phyloP scores from a whole-genome alignment of 2,113 vertebrate species.

The Erpornis zantholeuca region DNA sequence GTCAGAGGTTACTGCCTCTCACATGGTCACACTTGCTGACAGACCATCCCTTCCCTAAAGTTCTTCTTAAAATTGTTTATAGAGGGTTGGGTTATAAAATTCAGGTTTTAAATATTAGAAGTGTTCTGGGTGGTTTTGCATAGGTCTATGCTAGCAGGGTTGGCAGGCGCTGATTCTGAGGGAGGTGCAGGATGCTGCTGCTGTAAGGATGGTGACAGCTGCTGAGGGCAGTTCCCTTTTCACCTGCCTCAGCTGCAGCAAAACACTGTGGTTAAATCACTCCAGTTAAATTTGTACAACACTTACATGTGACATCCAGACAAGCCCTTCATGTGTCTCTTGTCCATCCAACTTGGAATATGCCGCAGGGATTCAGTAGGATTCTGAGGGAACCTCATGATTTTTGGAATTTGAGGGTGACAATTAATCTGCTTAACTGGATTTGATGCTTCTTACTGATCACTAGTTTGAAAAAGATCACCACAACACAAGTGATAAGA shows the following conservation, averaged over 20 bases:
- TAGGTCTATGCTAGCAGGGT: neutral
- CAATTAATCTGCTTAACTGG: neutral
- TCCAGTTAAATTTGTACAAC: neutral
- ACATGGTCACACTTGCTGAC: neutral
- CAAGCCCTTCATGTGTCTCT: neutral
- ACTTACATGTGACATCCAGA: neutral
- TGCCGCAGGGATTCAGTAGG: neutral
- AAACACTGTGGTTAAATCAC: neutral
- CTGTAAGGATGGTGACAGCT: neutral
- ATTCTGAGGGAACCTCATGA: neutral
- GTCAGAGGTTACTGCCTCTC: neutral
- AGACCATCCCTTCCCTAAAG: neutral
- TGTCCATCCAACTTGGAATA: neutral
- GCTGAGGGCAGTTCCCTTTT: neutral
- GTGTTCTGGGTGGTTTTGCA: neutral
- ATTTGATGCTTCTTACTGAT: neutral
- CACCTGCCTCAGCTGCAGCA: constrained; percentile 8
- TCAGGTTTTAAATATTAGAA: neutral
- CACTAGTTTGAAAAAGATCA: neutral
- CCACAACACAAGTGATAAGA: neutral
- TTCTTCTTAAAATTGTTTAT: neutral
- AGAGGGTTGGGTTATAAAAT: neutral
- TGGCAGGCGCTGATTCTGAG: neutral
- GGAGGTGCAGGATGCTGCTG: neutral
- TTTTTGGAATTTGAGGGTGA: neutral